Evolutionary conservation across 2,797 vertebrate species (phyloP).

Genomic region (Chaetophractus vellerosus): DNA sequence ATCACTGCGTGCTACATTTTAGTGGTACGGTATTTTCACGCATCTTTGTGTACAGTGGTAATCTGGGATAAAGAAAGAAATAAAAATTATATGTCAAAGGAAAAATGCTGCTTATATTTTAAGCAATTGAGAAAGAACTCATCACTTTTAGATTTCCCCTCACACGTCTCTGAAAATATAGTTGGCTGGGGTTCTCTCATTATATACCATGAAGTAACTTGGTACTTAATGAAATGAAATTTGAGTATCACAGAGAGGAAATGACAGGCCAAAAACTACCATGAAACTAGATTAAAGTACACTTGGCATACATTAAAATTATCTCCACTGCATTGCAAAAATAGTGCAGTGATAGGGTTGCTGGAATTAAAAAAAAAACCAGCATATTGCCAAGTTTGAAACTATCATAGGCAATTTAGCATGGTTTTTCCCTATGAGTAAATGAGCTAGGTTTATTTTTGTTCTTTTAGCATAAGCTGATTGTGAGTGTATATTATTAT

Average conservation of each 20-base stretch:
- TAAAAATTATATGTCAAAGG: background rate
- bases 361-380: conserved; percentile 79
- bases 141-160: conserved; percentile 5
- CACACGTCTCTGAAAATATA: conserved; percentile 8
- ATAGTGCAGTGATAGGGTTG: conserved; percentile 64
- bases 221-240: conserved; percentile 76
- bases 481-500: background rate
- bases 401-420: conserved; percentile 59
- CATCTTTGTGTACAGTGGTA: background rate
- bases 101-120: conserved; percentile 7
- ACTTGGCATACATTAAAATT: conserved; percentile 71
- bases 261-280: conserved; percentile 76
- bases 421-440: conserved; percentile 31
- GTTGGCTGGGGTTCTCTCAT: conserved; percentile 43
- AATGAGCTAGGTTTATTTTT: conserved; percentile 41
- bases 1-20: too few species aligned
- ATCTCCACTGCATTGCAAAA: conserved; percentile 59
- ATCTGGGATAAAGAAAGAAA: background rate
- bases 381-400: conserved; percentile 74
- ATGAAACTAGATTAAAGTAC: conserved; percentile 79
- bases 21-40: too few species aligned
- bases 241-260: conserved; percentile 65
- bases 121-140: background rate
- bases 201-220: conserved; percentile 33
- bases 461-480: conserved; percentile 8